Conservation (phyloP, 2,888 invertebrate genomes). For the Leistus spinibarbis region DNA sequence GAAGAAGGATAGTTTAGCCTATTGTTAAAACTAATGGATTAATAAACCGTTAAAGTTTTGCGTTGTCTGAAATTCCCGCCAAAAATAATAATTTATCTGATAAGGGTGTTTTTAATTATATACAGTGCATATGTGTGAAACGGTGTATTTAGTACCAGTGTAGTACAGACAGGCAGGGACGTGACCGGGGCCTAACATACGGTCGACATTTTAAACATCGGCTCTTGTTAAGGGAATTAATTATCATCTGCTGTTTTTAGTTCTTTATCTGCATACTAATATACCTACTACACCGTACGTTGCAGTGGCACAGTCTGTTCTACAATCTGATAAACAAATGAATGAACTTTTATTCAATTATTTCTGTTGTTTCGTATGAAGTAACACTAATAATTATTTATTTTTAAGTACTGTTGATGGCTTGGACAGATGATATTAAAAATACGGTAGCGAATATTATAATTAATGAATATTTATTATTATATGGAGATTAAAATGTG, state of each 20-base stretch:
- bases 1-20: too few relatives aligned
- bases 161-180: neutral
- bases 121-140: neutral
- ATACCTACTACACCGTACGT: neutral
- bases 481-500: neutral
- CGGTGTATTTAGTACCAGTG: neutral
- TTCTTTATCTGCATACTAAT: constrained; percentile 1
- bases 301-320: neutral
- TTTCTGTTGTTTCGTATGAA: neutral
- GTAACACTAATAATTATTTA: neutral
- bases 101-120: neutral
- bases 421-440: neutral
- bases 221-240: constrained; percentile 4
- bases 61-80: neutral
- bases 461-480: neutral
- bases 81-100: neutral
- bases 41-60: neutral
- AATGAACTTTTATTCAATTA: neutral
- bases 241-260: constrained; percentile 6
- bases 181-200: neutral
- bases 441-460: neutral
- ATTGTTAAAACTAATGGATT: too few relatives aligned
- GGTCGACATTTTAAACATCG: neutral
- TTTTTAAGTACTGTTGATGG: neutral
- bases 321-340: neutral